Conservation (phyloP, 2,888 invertebrate genomes). For the Cerceris rybyensis region DNA sequence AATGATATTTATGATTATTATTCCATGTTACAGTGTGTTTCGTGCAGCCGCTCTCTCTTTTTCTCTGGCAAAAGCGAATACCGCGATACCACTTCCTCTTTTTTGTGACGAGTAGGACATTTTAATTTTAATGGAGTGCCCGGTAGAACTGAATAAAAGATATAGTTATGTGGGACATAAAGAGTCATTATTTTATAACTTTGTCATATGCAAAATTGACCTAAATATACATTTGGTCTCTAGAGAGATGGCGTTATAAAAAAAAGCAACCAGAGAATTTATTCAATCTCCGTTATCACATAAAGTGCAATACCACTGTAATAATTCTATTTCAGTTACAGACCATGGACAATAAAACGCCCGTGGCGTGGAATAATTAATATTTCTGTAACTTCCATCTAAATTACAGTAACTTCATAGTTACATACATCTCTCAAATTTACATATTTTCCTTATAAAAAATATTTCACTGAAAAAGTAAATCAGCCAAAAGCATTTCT, state of each 20-base stretch:
- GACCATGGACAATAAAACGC: too few relatives aligned
- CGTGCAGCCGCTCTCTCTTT: background rate
- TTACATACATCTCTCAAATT: too few relatives aligned
- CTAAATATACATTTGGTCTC: slow-evolving; percentile 5
- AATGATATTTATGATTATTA: too few relatives aligned
- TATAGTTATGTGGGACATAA: background rate
- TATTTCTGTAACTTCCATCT: too few relatives aligned
- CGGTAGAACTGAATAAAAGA: background rate
- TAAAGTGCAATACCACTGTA: too few relatives aligned
- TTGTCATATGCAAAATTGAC: slow-evolving; percentile 17
- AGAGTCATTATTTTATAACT: slow-evolving; percentile 31
- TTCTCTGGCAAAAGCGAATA: background rate
- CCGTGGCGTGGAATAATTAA: too few relatives aligned
- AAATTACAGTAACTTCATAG: too few relatives aligned
- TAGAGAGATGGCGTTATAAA: background rate
- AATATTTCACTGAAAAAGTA: too few relatives aligned
- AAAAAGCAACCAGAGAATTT: background rate
- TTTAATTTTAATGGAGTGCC: slow-evolving; percentile 21
- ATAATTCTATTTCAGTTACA: too few relatives aligned
- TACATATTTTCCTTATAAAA: too few relatives aligned
- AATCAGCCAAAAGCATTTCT: too few relatives aligned
- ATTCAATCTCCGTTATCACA: background rate
- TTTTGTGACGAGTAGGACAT: background rate
- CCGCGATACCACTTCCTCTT: background rate
- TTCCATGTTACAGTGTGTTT: too few relatives aligned